Evolutionary conservation across 1,140 invertebrate genomes (phyloP), one percentile per base, ranked within the genome.

Genomic region (Helicoverpa armigera): DNA sequence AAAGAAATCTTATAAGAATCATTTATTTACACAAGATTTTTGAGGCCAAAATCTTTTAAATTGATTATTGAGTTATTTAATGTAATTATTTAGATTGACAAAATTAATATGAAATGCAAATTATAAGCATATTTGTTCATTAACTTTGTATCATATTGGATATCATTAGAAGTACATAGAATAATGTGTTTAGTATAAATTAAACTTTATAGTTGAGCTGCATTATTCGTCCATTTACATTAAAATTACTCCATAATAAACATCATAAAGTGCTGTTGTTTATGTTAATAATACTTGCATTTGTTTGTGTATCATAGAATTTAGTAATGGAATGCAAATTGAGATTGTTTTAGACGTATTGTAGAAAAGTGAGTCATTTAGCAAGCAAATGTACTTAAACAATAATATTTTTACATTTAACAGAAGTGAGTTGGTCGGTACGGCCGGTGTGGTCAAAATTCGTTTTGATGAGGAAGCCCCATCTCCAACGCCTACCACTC

Each of bases 371-470:
- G 23, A 69, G 14, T 80, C 43, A 83, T 13, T 48, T 60, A 60
- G 12, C n/a, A 3, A 65, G n/a, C 16, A 51, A 48, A 18, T 53
- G n/a, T 53, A 67, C 63, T 54, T 48, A 14, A 72, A 54, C 5
- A 58, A 43, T n/a, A 65, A 77, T 79, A 69, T 85, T 81, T 73
- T 92, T 93, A 82, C 88, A 89, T 92, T 95, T 92, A 92, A 94
- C 93, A 94, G 95, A 95, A 95, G 93, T 94, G 95, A 95, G 89
- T 94, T 95, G 89, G 91, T 95, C 86, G 95, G 95, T 77, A 95
- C 93, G 77, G 93, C 94, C 63, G 94, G 95, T 90, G 94, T 95
- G 84, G 94, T 95, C 88, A 95, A 95, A 92, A 91, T 95, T 79
- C 93, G 89, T 82, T 93, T 94, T 85, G 95, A 95, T 85, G 95